phyloP scores from a whole-genome alignment of 2,113 vertebrate genomes.

The Dendropsophus ebraccatus region DNA sequence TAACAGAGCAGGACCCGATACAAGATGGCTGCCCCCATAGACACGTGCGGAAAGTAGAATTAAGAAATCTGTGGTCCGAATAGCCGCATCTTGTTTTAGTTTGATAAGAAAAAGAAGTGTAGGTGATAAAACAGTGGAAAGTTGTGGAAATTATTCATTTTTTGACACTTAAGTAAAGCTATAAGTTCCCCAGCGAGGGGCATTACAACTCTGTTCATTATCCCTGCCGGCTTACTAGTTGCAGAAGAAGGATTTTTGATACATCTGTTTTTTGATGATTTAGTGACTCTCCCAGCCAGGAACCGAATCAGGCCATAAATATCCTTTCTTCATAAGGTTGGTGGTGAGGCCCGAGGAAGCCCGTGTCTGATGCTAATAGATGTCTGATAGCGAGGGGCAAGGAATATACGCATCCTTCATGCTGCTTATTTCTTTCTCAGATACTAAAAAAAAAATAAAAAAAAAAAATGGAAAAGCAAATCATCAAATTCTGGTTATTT shows the following conservation, averaged over 20 bases:
- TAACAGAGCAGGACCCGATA: too few relatives aligned
- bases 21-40: too few relatives aligned
- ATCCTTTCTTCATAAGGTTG: slow-evolving; percentile 34
- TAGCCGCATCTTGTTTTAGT: too few relatives aligned
- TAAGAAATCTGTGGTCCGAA: too few relatives aligned
- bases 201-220: not conserved
- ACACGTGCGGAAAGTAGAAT: too few relatives aligned
- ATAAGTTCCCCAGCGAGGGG: slow-evolving; percentile 11
- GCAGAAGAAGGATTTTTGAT: slow-evolving; percentile 46
- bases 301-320: slow-evolving; percentile 46
- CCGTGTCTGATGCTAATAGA: slow-evolving; percentile 48
- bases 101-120: too few relatives aligned
- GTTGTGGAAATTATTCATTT: not conserved
- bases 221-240: slow-evolving; percentile 30
- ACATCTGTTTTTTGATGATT: slow-evolving; percentile 34
- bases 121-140: too few relatives aligned
- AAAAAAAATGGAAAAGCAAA: not conserved
- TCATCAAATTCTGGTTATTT: not conserved
- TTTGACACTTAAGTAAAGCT: slow-evolving; percentile 6
- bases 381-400: slow-evolving; percentile 33
- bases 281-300: slow-evolving; percentile 6
- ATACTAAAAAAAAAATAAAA: not conserved
- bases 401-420: slow-evolving; percentile 23
- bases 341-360: slow-evolving; percentile 40
- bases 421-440: not conserved